Evolutionary conservation across 1,140 invertebrate species (phyloP).

Genomic region (Euura lappo): DNA sequence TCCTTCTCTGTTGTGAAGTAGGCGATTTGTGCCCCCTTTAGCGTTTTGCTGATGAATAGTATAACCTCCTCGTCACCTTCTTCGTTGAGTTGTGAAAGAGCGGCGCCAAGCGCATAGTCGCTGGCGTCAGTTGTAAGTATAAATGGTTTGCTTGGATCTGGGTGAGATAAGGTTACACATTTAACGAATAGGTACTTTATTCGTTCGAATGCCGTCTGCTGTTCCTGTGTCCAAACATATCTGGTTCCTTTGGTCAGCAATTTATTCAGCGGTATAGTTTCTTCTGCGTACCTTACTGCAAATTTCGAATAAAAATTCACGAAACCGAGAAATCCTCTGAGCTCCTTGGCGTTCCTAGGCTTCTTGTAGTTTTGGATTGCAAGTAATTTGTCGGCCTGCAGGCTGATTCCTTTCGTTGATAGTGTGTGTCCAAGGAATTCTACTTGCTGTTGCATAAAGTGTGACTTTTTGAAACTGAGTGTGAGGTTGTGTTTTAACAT

Average conservation of each 20-base stretch:
- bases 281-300: constrained; percentile 28
- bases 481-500: constrained; percentile 19
- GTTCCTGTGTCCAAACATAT: too few species aligned
- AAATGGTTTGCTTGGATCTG: constrained; percentile 34
- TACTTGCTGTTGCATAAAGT: constrained; percentile 40
- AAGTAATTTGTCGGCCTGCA: constrained; percentile 36
- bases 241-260: too few species aligned
- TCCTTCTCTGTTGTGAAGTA: constrained; percentile 41
- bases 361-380: constrained; percentile 29
- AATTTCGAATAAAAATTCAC: too few species aligned
- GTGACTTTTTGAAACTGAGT: constrained; percentile 25
- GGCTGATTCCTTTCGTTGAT: constrained; percentile 31
- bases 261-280: too few species aligned
- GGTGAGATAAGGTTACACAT: background rate
- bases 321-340: constrained; percentile 44
- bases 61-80: background rate
- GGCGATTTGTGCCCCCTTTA: constrained; percentile 30
- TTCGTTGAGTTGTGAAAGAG: constrained; percentile 41
- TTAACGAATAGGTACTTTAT: too few species aligned
- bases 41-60: constrained; percentile 18
- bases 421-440: constrained; percentile 50
- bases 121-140: constrained; percentile 30
- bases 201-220: too few species aligned
- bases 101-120: constrained; percentile 45
- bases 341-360: constrained; percentile 40